Conservation (phyloP, 2,797 vertebrate genomes). For the Gephyroberyx darwinii region DNA sequence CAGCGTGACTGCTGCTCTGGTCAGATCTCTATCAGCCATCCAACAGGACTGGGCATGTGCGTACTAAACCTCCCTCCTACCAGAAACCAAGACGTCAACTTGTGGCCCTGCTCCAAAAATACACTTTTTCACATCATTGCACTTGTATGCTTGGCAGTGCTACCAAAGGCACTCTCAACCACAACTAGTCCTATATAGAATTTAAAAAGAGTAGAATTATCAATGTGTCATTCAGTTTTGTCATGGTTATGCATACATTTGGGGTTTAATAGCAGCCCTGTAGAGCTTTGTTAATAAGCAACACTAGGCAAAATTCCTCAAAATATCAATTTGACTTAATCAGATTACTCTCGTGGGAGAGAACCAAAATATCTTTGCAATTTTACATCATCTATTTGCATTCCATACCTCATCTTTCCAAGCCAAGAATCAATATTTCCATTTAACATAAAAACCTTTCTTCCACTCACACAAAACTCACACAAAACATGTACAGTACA, state of each 20-base stretch:
- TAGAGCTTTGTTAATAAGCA: not conserved
- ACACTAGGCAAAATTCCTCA: not conserved
- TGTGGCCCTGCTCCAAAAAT: conserved; percentile 66
- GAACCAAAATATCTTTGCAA: conserved; percentile 34
- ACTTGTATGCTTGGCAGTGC: conserved; percentile 62
- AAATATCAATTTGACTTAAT: not conserved
- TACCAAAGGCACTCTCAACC: conserved; percentile 27
- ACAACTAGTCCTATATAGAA: not conserved
- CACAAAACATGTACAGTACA: conserved; percentile 15
- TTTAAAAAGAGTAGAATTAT: not conserved
- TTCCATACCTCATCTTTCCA: conserved; percentile 29
- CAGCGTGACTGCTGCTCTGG: conserved; percentile 61
- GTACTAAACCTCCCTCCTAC: conserved; percentile 56
- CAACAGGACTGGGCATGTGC: conserved; percentile 63
- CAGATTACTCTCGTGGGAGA: conserved; percentile 4
- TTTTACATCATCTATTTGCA: conserved; percentile 35
- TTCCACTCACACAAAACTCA: conserved; percentile 22
- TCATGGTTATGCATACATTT: not conserved
- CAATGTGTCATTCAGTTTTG: not conserved
- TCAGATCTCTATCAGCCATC: conserved; percentile 64
- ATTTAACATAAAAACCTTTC: conserved; percentile 40
- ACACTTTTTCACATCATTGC: conserved; percentile 72
- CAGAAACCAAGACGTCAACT: conserved; percentile 70
- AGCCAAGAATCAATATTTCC: conserved; percentile 52
- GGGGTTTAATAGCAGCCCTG: not conserved